Base-by-base conservation (phyloP, 2,113 vertebrate species). In the Lasiurus cinereus region DNA sequence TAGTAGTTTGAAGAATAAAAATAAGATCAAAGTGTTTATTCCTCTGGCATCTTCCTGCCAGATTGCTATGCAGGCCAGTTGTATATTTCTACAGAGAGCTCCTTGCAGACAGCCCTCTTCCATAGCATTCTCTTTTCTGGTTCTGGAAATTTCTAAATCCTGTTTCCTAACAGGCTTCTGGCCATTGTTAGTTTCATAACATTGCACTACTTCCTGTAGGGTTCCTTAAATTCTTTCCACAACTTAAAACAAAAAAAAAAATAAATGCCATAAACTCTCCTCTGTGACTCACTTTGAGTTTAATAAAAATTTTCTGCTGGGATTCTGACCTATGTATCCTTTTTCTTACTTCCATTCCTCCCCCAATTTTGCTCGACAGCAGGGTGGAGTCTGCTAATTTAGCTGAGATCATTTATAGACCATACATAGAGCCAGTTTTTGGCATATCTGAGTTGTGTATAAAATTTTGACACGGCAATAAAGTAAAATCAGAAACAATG, bases 401-500 rank as follows among this genome's bases (percentile, higher is more conserved):
- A 46, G 46, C 33, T 70, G 79, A 82, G 54, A 59, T 88, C 4
- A 19, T 54, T 80, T 85, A 67, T 1, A 76, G 31, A 31, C 10
- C 46, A 88, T 33, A 64, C 54, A 73, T 66, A 33, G 31, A 93
- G 3, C 18, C 31, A 62, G 29, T 24, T 73, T 85, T 67, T 56
- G 56, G 31, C 82, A 39, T 78, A 56, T 79, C 13, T 70, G 56
- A 86, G 46, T 46, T 15, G 29, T 56, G 2, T 31, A 4, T 43
- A 83, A 31, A 54, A 16, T 36, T 82, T 88, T 62, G 36, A 73
- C 13, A 7, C 9, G 24, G 7, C 6, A 70, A 78, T 46, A 84
- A 93, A 86, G 86, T 16, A 67, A 95, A 90, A 83, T 39, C 7
- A 46, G 54, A 84, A 72, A 62, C 39, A 92, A 48, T 12, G 77